A percentile compares a stretch with the other conserved stretches of the same genome.
Conservation (phyloP, 2,113 vertebrate species). For the Sorex araneus region DNA sequence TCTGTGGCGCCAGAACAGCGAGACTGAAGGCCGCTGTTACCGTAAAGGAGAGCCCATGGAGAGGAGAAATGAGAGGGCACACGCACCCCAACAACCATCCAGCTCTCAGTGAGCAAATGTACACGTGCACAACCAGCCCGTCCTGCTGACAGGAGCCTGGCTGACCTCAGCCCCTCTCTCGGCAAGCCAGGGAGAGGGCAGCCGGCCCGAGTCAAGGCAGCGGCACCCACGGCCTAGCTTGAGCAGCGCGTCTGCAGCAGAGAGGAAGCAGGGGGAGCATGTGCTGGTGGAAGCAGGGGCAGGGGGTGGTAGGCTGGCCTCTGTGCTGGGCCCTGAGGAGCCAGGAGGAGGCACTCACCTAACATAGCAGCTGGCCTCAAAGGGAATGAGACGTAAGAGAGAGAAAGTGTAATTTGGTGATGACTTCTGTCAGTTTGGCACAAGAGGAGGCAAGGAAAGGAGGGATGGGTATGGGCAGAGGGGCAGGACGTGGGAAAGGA, state of each 20-base stretch:
- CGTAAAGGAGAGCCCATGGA: neutral
- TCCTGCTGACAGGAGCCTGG: neutral
- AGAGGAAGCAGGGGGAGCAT: neutral
- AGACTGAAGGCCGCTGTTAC: neutral
- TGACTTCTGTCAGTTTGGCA: constrained; percentile 88
- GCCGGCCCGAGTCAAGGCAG: neutral
- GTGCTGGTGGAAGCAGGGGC: constrained; percentile 24
- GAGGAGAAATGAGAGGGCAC: neutral
- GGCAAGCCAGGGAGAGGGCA: neutral
- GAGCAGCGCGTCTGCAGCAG: neutral
- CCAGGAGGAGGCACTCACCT: constrained; percentile 38
- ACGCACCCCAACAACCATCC: neutral
- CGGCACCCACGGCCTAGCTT: neutral
- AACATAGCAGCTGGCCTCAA: constrained; percentile 74
- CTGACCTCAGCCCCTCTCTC: neutral
- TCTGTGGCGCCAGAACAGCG: neutral
- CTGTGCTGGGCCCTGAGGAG: constrained; percentile 42
- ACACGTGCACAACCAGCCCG: neutral
- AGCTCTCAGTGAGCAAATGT: neutral
- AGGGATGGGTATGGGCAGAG: neutral
- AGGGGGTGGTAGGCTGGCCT: constrained; percentile 9
- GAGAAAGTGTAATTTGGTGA: constrained; percentile 77
- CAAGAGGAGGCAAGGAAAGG: constrained; percentile 70
- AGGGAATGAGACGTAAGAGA: constrained; percentile 57
- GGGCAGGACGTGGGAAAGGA: neutral